Evolutionary conservation across 37 sponge, comb jelly and placozoan species (phyloP).

Genomic region (Cladorhizidae sp.): DNA sequence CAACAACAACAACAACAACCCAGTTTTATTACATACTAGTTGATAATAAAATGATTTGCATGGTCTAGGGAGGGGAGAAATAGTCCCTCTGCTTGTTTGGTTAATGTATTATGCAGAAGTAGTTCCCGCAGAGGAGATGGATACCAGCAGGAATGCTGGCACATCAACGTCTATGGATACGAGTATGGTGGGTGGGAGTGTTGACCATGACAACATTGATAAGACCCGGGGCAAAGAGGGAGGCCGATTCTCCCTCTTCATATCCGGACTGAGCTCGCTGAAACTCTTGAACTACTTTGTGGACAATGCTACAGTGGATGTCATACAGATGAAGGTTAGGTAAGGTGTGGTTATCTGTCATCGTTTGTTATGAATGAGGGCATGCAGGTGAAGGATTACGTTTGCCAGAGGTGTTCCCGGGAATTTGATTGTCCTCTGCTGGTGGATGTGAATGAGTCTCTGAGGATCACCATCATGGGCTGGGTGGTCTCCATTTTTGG

Average conservation of each 20-base stretch:
- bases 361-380: too few relatives aligned
- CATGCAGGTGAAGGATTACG: constrained; percentile 26
- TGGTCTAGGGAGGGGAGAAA: too few relatives aligned
- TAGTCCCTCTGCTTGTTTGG: too few relatives aligned
- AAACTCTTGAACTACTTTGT: constrained; percentile 43
- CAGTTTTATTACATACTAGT: too few relatives aligned
- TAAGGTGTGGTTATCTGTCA: not conserved
- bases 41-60: too few relatives aligned
- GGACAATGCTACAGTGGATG: constrained; percentile 30
- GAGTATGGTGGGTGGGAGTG: too few relatives aligned
- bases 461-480: constrained; percentile 22
- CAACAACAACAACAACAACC: too few relatives aligned
- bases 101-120: too few relatives aligned
- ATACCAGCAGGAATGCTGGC: not conserved
- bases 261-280: constrained; percentile 19
- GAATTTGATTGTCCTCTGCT: constrained; percentile 45
- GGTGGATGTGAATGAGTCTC: constrained; percentile 3
- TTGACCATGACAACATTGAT: too few relatives aligned
- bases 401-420: constrained; percentile 29
- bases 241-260: not conserved
- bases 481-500: constrained; percentile 49
- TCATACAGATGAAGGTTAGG: constrained; percentile 34
- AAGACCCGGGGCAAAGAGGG: not conserved
- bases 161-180: too few relatives aligned
- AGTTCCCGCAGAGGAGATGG: not conserved